Base-by-base conservation (phyloP, 2,797 vertebrate species). In the Amphiprion clarkii region DNA sequence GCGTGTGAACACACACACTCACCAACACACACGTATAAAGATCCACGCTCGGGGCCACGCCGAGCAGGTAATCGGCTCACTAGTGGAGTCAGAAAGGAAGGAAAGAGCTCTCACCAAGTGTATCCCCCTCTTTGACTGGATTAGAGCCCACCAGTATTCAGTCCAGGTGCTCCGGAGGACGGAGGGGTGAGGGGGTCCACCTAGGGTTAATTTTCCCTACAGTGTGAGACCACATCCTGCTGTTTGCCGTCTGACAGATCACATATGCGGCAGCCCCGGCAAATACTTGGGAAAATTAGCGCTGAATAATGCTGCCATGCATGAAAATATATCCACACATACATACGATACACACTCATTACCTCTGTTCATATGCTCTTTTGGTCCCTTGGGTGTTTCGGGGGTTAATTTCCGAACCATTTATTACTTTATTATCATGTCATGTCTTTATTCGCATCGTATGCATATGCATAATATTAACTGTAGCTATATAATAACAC, bases 61-160 rank as follows among this genome's bases (percentile, higher is more conserved):
- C 82, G 67, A 92, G 86, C 87, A 94, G 90, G 93, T 94, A 93
- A 94, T 93, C 92, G 80, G 89, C 88, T 92, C 92, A 90, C 87
- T 76, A 71, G 76, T 23, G 70, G 81, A 87, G 88, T 86, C 86
- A 79, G 82, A 83, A 82, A 86, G 80, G 82, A 74, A 79, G 81
- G 65, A 84, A 87, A 86, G 81, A 74, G 80, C 82, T 92, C 87
- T 88, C 80, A 63, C 73, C 63, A 74, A 82, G 81, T 83, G 82
- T 78, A 54, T 67, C 76, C 80, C 67, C 60, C 69, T 78, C 72
- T 89, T 76, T 87, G 85, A 90, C 86, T 89, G 93, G 93, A 93
- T 93, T 90, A 92, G 66, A 86, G 78, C 74, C 61, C 83, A 71
- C 76, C 74, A 74, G 84, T 71, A 68, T 86, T 85, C 76, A 78